Evolutionary conservation across 2,113 vertebrate genomes (phyloP).

Genomic region (Lepisosteus osseus): DNA sequence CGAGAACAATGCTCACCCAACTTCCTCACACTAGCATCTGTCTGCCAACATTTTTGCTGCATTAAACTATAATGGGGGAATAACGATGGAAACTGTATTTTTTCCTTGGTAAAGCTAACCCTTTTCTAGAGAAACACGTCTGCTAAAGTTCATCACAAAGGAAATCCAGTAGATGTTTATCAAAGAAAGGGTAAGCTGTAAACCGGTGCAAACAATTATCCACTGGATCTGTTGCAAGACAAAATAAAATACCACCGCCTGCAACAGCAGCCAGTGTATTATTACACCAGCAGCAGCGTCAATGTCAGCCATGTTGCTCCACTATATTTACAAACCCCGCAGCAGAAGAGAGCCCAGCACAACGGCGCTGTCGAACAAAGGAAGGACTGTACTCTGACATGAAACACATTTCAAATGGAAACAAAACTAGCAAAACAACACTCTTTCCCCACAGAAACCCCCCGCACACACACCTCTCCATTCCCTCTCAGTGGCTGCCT

Average conservation of each 20-base stretch:
- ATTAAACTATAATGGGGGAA: too few species aligned
- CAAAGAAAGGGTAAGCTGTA: too few species aligned
- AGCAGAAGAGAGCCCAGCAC: conserved; percentile 43
- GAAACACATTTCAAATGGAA: conserved; percentile 31
- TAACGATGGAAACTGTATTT: too few species aligned
- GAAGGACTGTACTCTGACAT: conserved; percentile 37
- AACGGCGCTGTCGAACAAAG: conserved; percentile 60
- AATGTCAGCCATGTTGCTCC: conserved; percentile 78
- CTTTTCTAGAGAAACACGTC: too few species aligned
- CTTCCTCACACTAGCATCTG: too few species aligned
- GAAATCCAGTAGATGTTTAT: too few species aligned
- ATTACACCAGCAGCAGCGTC: conserved; percentile 50
- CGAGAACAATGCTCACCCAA: too few species aligned
- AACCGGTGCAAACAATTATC: conserved; percentile 9
- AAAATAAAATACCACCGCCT: conserved; percentile 1
- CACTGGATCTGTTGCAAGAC: background rate
- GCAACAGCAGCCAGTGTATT: conserved; percentile 7
- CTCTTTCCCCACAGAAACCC: conserved; percentile 18
- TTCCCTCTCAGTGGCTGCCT: conserved; percentile 20
- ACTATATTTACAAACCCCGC: conserved; percentile 59
- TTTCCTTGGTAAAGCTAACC: too few species aligned
- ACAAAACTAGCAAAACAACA: conserved; percentile 27
- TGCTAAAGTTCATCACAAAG: too few species aligned
- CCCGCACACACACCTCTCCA: conserved; percentile 14
- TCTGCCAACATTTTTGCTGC: too few species aligned